A percentile compares a stretch with the other conserved stretches of the same genome.
These are phyloP conservation scores for Meandrusa payeni DNA, from an alignment of 2,888 invertebrate species.

Conservation along the genomic window DNA sequence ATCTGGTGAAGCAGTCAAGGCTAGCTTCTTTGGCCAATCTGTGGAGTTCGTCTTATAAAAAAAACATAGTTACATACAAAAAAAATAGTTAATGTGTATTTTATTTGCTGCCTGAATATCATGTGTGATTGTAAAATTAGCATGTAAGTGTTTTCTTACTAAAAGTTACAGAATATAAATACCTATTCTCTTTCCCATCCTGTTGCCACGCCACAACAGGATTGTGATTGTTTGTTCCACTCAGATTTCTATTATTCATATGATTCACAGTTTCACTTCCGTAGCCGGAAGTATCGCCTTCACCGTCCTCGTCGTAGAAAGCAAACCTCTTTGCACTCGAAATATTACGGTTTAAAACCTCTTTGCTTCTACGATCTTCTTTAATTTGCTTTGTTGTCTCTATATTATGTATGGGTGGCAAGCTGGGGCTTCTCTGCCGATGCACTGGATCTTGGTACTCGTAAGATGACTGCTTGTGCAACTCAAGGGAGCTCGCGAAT, in stretches of 20 bases:
- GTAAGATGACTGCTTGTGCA: slow-evolving; percentile 65
- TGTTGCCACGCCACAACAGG: slow-evolving; percentile 73
- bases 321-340: slow-evolving; percentile 69
- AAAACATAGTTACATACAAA: too few species aligned
- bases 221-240: slow-evolving; percentile 40
- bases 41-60: too few species aligned
- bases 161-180: too few species aligned
- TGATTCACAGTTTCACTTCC: slow-evolving; percentile 88
- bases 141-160: too few species aligned
- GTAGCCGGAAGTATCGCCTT: slow-evolving; percentile 91
- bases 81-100: too few species aligned
- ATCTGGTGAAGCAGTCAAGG: too few species aligned
- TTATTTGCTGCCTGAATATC: too few species aligned
- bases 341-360: slow-evolving; percentile 57
- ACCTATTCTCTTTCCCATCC: slow-evolving; percentile 61
- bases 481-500: slow-evolving; percentile 71
- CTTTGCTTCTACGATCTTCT: slow-evolving; percentile 54
- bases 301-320: slow-evolving; percentile 79
- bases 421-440: slow-evolving; percentile 83
- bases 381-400: slow-evolving; percentile 52
- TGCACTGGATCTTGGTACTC: slow-evolving; percentile 67
- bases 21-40: too few species aligned
- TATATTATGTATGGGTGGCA: slow-evolving; percentile 83
- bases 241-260: slow-evolving; percentile 52
- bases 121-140: too few species aligned